Evolutionary conservation across 2,888 invertebrate genomes (phyloP), one percentile per base, ranked within the genome.

Genomic region (Lasius fuliginosus): DNA sequence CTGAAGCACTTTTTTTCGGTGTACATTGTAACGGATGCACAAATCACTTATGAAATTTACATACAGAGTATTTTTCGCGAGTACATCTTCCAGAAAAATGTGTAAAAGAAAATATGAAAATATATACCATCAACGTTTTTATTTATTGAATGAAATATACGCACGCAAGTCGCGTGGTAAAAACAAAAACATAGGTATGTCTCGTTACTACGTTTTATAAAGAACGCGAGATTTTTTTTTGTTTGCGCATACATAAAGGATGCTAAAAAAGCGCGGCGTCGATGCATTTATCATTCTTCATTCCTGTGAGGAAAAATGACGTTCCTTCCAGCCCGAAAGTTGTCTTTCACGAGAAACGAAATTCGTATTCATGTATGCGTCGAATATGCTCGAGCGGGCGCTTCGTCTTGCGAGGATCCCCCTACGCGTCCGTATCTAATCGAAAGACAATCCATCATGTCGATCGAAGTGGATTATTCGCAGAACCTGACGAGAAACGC

Each of bases 281-380:
- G n/a, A 15, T 30, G 69, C 40, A 62, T 62, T 73, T 46, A 81
- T 73, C 69, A 73, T 73, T 81, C 60, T 60, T 46, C 42, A 23
- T n/a, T 23, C 12, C 27, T 9, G 3, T 3, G 27, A 36, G 60
- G 1, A 27, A n/a, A 23, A 12, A 33, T 27, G 74, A 73, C 36
- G 74, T 73, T 60, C 30, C 56, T 30, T 71, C n/a, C 46, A 27
- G 4, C n/a, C n/a, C 23, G 79, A 23, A 73, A 81, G 79, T 81
- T 62, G 60, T 73, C 60, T 73, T 60, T 81, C 60, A n/a, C 73
- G 60, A 81, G 74, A 60, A 73, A 60, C 36, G 60, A n/a, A n/a
- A 81, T 81, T 81, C 73, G 74, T 73, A 81, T 81, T 81, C 79
- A 81, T 81, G 27, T 81, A 81, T 81, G 79, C 74, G 79, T 73